Base-by-base conservation (phyloP, 2,113 vertebrate species). In the Platysternon megacephalum region DNA sequence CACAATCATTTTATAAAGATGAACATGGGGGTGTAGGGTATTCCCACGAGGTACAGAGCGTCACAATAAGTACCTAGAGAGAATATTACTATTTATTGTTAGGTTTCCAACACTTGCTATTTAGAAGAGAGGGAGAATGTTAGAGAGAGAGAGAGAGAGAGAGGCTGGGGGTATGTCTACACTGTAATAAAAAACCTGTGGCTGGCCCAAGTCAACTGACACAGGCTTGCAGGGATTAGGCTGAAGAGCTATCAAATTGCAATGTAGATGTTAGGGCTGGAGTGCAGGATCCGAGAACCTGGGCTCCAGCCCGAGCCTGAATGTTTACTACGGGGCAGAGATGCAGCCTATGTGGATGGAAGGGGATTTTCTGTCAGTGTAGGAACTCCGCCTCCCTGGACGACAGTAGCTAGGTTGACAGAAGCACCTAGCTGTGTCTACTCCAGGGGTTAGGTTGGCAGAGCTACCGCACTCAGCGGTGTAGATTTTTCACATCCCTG, bases 81-180 rank as follows among this genome's bases (percentile, higher is more conserved):
- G 28, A 76, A 46, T 42, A 51, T 84, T 84, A n/a, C 21, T 74
- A 9, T 80, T 95, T 74, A 29, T 44, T 84, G 28, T 82, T 79
- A 13, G 14, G 68, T 87, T 90, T 85, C n/a, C 88, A 91, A 65
- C 56, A 5, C 9, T 87, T 82, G 7, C 8, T 56, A 93, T 93
- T 88, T 87, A 87, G 94, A 49, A 7, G 39, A 9, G 58, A 53
- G 13, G 16, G 2, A 35, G 19, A 11, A 1, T 85, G 46, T 83
- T 97, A 88, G 94, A 86, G 85, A 68, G 92, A 84, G 68, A 68
- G 19, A 48, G 44, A 29, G 52, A 95, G 68, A 28, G 81, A 4
- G 83, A 91, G 39, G 78, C 2, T 8, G 35, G 72, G 53, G 11
- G 42, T 35, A 55, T 42, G 35, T 55, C 11, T 35, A 35, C 58